phyloP scores from a whole-genome alignment of 2,797 vertebrate species.

The Acrossocheilus wenchowensis region DNA sequence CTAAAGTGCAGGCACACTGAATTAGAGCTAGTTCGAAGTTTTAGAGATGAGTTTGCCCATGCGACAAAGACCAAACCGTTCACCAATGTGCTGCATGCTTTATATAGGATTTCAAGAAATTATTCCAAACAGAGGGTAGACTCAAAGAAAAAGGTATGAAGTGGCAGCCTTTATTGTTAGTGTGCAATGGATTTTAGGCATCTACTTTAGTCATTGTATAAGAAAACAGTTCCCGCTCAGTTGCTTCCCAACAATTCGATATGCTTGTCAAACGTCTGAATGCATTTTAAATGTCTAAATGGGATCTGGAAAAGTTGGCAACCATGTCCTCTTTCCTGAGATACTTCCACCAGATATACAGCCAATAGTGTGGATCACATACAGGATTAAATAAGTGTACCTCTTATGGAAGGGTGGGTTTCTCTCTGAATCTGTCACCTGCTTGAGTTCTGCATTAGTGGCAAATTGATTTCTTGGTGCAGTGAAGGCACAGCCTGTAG shows the following conservation, averaged over 20 bases:
- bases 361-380: constrained; percentile 24
- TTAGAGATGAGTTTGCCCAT: constrained; percentile 14
- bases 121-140: constrained; percentile 7
- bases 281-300: constrained; percentile 39
- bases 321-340: constrained; percentile 28
- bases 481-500: constrained; percentile 38
- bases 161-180: constrained; percentile 13
- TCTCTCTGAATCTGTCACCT: constrained; percentile 50
- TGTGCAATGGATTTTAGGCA: constrained; percentile 24
- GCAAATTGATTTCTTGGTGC: constrained; percentile 52
- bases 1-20: constrained; percentile 4
- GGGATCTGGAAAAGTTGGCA: constrained; percentile 37
- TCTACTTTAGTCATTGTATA: constrained; percentile 32
- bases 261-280: constrained; percentile 49
- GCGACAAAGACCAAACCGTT: background rate
- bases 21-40: constrained; percentile 18
- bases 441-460: constrained; percentile 48
- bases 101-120: constrained; percentile 21
- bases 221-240: constrained; percentile 10
- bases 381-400: constrained; percentile 16
- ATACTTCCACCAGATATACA: constrained; percentile 38
- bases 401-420: constrained; percentile 29
- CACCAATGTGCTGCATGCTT: background rate
- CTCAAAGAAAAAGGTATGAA: background rate
- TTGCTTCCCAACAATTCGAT: constrained; percentile 34